Base-by-base conservation (phyloP, 2,113 vertebrate genomes). In the Orientallactaga bullata region DNA sequence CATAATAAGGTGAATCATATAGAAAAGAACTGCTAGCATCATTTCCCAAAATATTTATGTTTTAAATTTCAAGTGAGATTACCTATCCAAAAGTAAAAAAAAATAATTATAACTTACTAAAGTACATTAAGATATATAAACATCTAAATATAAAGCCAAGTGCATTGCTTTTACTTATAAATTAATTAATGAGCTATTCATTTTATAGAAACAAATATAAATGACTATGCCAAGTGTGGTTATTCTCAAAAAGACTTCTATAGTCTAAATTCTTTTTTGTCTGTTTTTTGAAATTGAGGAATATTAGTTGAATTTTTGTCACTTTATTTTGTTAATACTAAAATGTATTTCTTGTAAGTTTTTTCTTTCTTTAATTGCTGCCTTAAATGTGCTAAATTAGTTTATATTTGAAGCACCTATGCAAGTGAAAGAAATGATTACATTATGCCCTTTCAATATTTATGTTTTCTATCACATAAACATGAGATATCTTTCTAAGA, bases 401-500 rank as follows among this genome's bases (percentile, higher is more conserved):
- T 76, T 88, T 90, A 37, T 68, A 21, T 24, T 65, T 83, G 63
- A 87, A 89, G 89, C 65, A 60, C 3, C 30, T 94, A 68, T 71
- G 51, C 71, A 96, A 85, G 88, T 0, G 0, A 91, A 93, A 73
- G 76, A 77, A 95, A 72, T 51, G 47, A 32, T 89, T 96, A 84
- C n/a, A 73, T 66, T 87, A 93, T 74, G 94, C 95, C 93, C 83
- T 74, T 95, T 91, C 16, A 96, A 85, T 95, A 90, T 95, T 96
- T 89, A 32, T 90, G 92, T 51, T 66, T 96, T 58, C 73, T 85
- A 18, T 79, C 93, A 78, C n/a, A 73, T 86, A 87, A 91, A 91
- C 13, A 93, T 69, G 89, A 89, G 58, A 9, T 55, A 1, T 16
- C 63, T 93, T 89, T 71, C 35, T 85, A 37, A 91, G 37, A 42